phyloP scores from a whole-genome alignment of 1,140 invertebrate genomes.

The Penaeus chinensis region DNA sequence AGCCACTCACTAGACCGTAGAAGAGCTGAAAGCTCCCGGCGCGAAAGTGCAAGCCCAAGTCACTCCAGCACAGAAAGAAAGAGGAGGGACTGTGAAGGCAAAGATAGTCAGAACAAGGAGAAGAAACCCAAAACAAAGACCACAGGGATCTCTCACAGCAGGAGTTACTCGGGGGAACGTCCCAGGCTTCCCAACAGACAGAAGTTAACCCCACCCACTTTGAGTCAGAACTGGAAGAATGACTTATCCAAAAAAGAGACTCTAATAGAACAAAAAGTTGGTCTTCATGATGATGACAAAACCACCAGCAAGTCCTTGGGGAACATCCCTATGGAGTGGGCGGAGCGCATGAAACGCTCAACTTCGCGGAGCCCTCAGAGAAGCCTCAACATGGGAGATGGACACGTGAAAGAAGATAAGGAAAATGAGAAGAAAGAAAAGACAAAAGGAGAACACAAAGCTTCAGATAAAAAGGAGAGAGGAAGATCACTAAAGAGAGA shows the following conservation, averaged over 20 bases:
- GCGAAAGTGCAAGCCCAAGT: constrained; percentile 45
- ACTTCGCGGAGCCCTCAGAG: constrained; percentile 52
- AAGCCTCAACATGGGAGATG: constrained; percentile 24
- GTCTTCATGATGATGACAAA: constrained; percentile 32
- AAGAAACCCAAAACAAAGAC: constrained; percentile 48
- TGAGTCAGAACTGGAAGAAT: constrained; percentile 11
- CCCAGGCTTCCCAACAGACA: constrained; percentile 37
- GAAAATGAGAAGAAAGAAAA: constrained; percentile 58
- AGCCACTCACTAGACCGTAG: constrained; percentile 53
- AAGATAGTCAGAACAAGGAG: constrained; percentile 42
- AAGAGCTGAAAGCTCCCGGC: constrained; percentile 49
- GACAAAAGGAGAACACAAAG: constrained; percentile 19
- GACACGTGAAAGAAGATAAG: constrained; percentile 38
- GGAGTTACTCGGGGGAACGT: constrained; percentile 51
- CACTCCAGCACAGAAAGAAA: constrained; percentile 49
- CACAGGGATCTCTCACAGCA: constrained; percentile 20
- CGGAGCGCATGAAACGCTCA: constrained; percentile 50
- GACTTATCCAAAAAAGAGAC: constrained; percentile 16
- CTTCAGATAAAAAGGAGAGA: constrained; percentile 49
- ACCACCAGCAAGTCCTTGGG: constrained; percentile 22
- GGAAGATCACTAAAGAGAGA: constrained; percentile 58
- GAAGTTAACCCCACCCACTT: constrained; percentile 37
- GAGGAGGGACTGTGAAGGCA: constrained; percentile 46
- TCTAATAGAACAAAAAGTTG: constrained; percentile 30
- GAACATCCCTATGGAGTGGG: constrained; percentile 53